Conservation (phyloP, 2,888 invertebrate genomes). For the Dioctria rufipes region DNA sequence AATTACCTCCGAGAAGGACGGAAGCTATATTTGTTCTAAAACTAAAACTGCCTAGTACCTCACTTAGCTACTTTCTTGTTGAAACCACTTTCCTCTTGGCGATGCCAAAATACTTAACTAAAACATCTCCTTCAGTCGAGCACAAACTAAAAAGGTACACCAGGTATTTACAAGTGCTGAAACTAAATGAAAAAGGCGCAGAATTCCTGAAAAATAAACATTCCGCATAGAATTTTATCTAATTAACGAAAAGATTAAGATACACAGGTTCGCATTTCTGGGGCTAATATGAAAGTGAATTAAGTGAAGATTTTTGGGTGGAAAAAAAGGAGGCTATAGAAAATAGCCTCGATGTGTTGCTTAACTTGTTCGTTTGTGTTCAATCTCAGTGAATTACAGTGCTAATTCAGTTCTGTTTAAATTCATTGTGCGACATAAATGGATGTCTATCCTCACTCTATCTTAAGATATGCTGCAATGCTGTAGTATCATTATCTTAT, state of each 20-base stretch:
- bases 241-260: neutral
- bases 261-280: neutral
- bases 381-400: too few relatives aligned
- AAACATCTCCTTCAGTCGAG: neutral
- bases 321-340: neutral
- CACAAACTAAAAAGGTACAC: neutral
- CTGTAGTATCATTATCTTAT: too few relatives aligned
- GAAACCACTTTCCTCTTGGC: neutral
- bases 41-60: too few relatives aligned
- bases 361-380: neutral
- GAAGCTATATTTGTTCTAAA: too few relatives aligned
- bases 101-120: neutral
- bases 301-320: neutral
- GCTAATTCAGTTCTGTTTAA: too few relatives aligned
- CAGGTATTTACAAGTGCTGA: neutral
- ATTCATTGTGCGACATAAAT: too few relatives aligned
- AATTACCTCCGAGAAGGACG: too few relatives aligned
- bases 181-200: neutral
- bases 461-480: too few relatives aligned
- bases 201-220: neutral
- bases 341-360: too few relatives aligned
- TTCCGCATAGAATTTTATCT: neutral
- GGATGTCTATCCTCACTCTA: too few relatives aligned
- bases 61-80: neutral
- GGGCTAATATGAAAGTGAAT: neutral